Conservation (phyloP, 2,888 invertebrate species). For the Apodemia zela region DNA sequence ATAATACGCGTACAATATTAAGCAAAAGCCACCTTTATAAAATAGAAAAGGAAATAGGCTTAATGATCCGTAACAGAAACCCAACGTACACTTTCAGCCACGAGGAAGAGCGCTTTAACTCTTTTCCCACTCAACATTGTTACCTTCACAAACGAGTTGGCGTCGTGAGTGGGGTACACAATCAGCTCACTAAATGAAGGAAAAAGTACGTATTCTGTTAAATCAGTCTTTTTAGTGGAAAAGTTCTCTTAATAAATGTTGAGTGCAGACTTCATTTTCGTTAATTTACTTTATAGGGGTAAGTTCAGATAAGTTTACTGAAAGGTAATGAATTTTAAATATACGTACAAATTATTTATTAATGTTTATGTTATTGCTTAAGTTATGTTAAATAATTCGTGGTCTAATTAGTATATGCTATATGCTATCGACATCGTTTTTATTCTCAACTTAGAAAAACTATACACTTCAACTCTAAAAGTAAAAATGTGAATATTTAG, state of each 20-base stretch:
- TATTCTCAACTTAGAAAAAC: too few species aligned
- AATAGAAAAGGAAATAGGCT: constrained; percentile 36
- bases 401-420: too few species aligned
- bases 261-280: constrained; percentile 10
- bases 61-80: constrained; percentile 42
- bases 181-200: constrained; percentile 41
- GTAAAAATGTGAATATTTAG: too few species aligned
- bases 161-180: constrained; percentile 65
- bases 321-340: constrained; percentile 4
- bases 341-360: too few species aligned
- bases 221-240: constrained; percentile 36
- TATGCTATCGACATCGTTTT: too few species aligned
- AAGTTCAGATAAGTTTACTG: constrained; percentile 4
- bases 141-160: constrained; percentile 69
- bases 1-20: constrained; percentile 12
- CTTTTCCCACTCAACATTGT: constrained; percentile 70
- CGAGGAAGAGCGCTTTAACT: constrained; percentile 60
- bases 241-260: constrained; percentile 19
- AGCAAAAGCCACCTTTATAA: constrained; percentile 21
- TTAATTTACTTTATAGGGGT: constrained; percentile 14
- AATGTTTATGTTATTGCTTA: too few species aligned
- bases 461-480: too few species aligned
- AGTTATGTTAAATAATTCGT: too few species aligned
- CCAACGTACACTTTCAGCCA: constrained; percentile 40
- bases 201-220: constrained; percentile 31